These are phyloP conservation scores for Serinus canaria DNA, from an alignment of 2,113 vertebrate genomes.

Conservation along the genomic window DNA sequence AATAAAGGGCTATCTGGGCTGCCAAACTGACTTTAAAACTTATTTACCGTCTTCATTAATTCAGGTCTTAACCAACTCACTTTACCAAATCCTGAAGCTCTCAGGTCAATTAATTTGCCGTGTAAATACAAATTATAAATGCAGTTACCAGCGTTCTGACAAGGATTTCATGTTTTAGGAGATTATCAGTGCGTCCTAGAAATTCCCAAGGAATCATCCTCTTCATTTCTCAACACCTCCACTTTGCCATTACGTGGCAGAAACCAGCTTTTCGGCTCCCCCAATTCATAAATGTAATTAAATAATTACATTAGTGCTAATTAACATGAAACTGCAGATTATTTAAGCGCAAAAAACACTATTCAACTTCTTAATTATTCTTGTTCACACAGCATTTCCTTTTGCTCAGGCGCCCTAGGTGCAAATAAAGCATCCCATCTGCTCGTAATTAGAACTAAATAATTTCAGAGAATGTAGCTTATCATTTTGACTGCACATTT, in stretches of 20 bases:
- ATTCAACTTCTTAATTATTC: slow-evolving; percentile 99
- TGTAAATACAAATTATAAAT: slow-evolving; percentile 41
- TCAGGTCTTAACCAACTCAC: slow-evolving; percentile 48
- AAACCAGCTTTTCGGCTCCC: slow-evolving; percentile 71
- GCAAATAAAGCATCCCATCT: slow-evolving; percentile 99
- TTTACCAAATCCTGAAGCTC: slow-evolving; percentile 34
- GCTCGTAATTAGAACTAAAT: slow-evolving; percentile 99
- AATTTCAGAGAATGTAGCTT: slow-evolving; percentile 96
- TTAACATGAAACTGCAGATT: slow-evolving; percentile 97
- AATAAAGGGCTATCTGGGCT: neutral
- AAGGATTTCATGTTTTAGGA: slow-evolving; percentile 20
- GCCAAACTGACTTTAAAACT: neutral
- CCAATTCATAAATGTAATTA: slow-evolving; percentile 99
- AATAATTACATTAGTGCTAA: slow-evolving; percentile 99
- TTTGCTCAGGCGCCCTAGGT: slow-evolving; percentile 98
- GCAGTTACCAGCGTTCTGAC: slow-evolving; percentile 18
- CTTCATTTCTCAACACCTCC: slow-evolving; percentile 63
- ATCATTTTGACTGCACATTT: slow-evolving; percentile 98
- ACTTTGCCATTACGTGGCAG: slow-evolving; percentile 34
- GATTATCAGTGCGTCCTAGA: slow-evolving; percentile 8
- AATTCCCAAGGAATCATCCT: slow-evolving; percentile 41
- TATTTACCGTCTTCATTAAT: slow-evolving; percentile 48
- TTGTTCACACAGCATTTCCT: slow-evolving; percentile 98
- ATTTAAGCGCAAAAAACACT: slow-evolving; percentile 97
- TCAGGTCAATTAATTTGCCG: slow-evolving; percentile 41